These are phyloP conservation scores for Halichoeres trimaculatus DNA, from an alignment of 2,113 vertebrate species.

Conservation along the genomic window DNA sequence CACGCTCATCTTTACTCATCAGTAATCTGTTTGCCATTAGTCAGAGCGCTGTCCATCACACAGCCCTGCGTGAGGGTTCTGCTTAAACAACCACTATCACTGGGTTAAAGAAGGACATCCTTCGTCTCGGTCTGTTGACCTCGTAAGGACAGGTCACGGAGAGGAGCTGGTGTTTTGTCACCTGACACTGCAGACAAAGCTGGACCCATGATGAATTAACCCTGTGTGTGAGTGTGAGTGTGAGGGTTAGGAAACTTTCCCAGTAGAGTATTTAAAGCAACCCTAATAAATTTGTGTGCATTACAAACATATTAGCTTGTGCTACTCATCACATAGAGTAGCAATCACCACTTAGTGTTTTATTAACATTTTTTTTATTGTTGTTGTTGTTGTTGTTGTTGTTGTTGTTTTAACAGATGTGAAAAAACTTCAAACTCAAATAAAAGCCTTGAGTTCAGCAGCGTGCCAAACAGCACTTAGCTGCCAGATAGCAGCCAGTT, in stretches of 20 bases:
- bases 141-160: constrained; percentile 28
- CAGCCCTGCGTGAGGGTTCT: constrained; percentile 38
- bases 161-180: constrained; percentile 28
- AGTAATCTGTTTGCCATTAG: constrained; percentile 61
- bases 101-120: constrained; percentile 28
- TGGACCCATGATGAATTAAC: constrained; percentile 31
- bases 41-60: constrained; percentile 47
- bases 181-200: constrained; percentile 21
- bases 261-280: neutral
- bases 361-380: too few species aligned
- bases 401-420: too few species aligned
- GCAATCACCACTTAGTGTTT: too few species aligned
- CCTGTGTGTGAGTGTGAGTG: neutral
- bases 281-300: neutral
- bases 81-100: constrained; percentile 47
- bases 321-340: neutral
- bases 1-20: constrained; percentile 19
- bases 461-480: too few species aligned
- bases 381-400: too few species aligned
- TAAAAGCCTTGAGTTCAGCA: too few species aligned
- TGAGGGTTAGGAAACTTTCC: neutral
- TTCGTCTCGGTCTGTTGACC: constrained; percentile 26
- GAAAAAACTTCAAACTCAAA: too few species aligned
- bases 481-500: too few species aligned
- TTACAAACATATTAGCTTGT: neutral